Evolutionary conservation across 2,888 invertebrate species (phyloP).

Genomic region (Gasteruption jaculator): DNA sequence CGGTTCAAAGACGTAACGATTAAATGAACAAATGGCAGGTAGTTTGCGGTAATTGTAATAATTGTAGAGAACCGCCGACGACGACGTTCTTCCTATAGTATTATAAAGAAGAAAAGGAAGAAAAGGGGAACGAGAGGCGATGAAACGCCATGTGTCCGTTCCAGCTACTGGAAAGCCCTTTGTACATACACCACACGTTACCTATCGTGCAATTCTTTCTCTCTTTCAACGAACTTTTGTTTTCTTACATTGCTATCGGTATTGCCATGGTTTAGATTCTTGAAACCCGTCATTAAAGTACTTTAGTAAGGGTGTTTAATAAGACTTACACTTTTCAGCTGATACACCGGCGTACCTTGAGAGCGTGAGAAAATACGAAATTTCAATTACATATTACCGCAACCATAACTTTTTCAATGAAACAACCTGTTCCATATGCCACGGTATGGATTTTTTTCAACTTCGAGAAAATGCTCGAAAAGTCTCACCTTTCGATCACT

Average conservation of each 20-base stretch:
- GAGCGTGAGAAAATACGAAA: slow-evolving; percentile 36
- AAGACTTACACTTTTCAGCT: background rate
- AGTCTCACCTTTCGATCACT: no score
- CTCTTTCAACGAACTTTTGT: slow-evolving; percentile 24
- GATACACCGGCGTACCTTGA: background rate
- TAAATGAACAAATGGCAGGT: slow-evolving; percentile 46
- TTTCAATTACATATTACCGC: slow-evolving; percentile 24
- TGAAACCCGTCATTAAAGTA: slow-evolving; percentile 39
- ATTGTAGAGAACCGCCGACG: slow-evolving; percentile 35
- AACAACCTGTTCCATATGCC: no score
- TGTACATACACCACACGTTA: slow-evolving; percentile 7
- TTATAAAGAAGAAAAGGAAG: slow-evolving; percentile 13
- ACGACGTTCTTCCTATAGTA: no score
- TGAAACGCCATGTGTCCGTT: slow-evolving; percentile 39
- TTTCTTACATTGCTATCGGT: slow-evolving; percentile 34
- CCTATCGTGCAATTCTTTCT: slow-evolving; percentile 7
- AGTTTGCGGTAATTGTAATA: slow-evolving; percentile 49
- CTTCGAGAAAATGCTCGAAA: no score
- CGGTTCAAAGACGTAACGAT: no score
- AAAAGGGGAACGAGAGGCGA: slow-evolving; percentile 4
- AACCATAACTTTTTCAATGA: no score
- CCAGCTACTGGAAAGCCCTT: slow-evolving; percentile 26
- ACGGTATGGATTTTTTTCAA: no score
- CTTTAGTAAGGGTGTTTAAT: slow-evolving; percentile 33
- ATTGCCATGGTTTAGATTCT: slow-evolving; percentile 42